Evolutionary conservation across 2,113 vertebrate species (phyloP).

Genomic region (Todiramphus chloris): DNA sequence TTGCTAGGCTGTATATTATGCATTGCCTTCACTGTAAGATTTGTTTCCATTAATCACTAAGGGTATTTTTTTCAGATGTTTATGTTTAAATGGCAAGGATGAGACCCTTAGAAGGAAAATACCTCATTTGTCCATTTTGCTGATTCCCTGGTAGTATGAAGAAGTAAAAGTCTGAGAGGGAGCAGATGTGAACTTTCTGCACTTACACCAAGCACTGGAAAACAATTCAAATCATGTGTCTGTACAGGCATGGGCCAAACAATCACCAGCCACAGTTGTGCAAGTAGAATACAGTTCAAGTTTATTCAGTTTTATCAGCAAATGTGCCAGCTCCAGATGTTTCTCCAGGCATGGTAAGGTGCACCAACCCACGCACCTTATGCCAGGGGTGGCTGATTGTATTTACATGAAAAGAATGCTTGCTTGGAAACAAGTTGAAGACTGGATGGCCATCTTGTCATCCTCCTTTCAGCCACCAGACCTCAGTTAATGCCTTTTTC

Average conservation of each 20-base stretch:
- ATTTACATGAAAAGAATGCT: neutral
- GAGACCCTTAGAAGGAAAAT: neutral
- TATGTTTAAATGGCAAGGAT: neutral
- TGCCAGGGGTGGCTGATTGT: neutral
- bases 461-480: neutral
- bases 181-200: neutral
- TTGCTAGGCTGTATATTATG: neutral
- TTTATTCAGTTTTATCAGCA: neutral
- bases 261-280: neutral
- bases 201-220: neutral
- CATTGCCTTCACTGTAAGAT: neutral
- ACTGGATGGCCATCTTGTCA: neutral
- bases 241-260: neutral
- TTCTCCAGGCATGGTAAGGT: neutral
- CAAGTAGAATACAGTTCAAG: neutral
- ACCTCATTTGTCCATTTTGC: neutral
- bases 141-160: neutral
- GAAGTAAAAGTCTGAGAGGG: neutral
- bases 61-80: neutral
- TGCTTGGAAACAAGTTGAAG: neutral
- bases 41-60: neutral
- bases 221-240: neutral
- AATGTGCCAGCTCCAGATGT: neutral
- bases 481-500: neutral
- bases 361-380: neutral